Evolutionary conservation across 2,113 vertebrate genomes (phyloP), one percentile per base, ranked within the genome.

Genomic region (Crotalus tigris): DNA sequence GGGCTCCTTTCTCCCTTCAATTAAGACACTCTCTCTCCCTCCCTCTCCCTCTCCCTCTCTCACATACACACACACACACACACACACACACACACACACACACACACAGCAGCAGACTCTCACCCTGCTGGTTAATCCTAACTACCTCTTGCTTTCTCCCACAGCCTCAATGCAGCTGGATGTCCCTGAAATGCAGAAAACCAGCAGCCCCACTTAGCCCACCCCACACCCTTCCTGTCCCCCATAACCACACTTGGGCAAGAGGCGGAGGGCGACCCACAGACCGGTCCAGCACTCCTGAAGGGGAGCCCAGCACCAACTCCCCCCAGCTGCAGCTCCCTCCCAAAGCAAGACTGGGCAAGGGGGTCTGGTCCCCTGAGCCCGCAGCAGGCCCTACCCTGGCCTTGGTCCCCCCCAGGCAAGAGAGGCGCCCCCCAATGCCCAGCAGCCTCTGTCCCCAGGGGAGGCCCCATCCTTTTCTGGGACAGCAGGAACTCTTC

Each of bases 41-140:
- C 49, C 8, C 6, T 1, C 49, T 49, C 49, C 6, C 46, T 3
- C 46, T 49, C 5, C 7, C 46, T 49, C 46, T 6, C 46, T 1
- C 46, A 49, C 46, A 49, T 5, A 49, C 39, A 39, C 39, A 39
- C 39, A 39, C 2, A 39, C 39, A 39, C 39, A 39, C 39, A 39
- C 39, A 39, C 39, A 39, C 46, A 6, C 46, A 49, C 46, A 49
- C 46, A 49, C 39, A 39, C 39, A 39, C 39, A 2, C 2, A 39
- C 39, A 0, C 39, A 8, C 5, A 1, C 1, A 49, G 5, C 5
- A 6, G 39, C 75, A 19, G n/a, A 21, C 12, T 3, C 33, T 4
- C 75, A 21, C 33, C 17, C 75, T n/a, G 23, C 33, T 1, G 4
- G 5, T 15, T 7, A n/a, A 12, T 7, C 81, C 81, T 4, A 8